Evolutionary conservation across 1,140 invertebrate species (phyloP).

Genomic region (Cyrtorhinus lividipennis): DNA sequence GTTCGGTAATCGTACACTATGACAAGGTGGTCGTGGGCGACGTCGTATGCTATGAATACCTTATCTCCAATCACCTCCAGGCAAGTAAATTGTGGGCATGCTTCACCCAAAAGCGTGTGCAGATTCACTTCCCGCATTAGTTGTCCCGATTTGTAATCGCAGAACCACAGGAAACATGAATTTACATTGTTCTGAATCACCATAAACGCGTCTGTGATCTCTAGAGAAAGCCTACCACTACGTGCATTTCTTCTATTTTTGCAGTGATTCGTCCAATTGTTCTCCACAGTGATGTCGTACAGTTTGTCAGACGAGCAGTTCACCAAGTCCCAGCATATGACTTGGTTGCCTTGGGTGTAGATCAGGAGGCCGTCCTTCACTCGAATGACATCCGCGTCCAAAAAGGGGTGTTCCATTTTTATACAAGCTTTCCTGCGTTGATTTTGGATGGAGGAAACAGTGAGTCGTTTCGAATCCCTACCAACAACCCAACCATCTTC

Average conservation of each 20-base stretch:
- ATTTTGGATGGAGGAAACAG: neutral
- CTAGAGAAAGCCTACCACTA: no score
- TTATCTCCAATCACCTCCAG: neutral
- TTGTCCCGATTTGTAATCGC: neutral
- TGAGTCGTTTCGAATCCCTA: neutral
- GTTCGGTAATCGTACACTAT: neutral
- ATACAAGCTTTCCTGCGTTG: neutral
- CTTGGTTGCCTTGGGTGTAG: neutral
- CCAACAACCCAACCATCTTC: conserved; percentile 4
- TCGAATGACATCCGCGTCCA: neutral
- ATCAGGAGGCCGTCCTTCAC: neutral
- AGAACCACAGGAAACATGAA: neutral
- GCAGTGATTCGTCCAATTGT: neutral
- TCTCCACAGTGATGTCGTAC: neutral
- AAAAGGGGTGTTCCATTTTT: neutral
- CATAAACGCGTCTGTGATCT: neutral
- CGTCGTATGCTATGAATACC: neutral
- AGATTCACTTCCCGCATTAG: neutral
- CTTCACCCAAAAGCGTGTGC: neutral
- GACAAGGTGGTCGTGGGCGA: neutral
- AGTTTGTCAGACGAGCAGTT: neutral
- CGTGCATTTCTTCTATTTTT: neutral
- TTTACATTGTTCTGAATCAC: neutral
- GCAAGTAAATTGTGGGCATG: neutral
- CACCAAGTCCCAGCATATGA: neutral